Evolutionary conservation across 2,888 invertebrate genomes (phyloP).

Genomic region (Danaus chrysippus): DNA sequence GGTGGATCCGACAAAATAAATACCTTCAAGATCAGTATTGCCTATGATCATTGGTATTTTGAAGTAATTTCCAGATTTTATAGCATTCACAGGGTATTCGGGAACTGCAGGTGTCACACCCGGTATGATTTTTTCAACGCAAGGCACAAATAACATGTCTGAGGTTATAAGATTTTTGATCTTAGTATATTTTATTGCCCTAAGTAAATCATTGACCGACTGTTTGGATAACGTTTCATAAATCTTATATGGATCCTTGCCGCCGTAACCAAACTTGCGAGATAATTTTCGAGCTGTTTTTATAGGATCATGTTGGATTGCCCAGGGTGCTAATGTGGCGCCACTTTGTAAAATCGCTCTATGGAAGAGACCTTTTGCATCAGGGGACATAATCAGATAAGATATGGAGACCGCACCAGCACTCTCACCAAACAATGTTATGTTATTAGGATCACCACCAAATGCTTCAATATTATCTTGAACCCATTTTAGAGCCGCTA

Average conservation of each 20-base stretch:
- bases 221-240: constrained; percentile 55
- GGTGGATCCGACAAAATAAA: constrained; percentile 61
- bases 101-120: constrained; percentile 60
- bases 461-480: constrained; percentile 60
- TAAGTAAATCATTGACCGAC: constrained; percentile 52
- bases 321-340: constrained; percentile 64
- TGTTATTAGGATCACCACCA: constrained; percentile 63
- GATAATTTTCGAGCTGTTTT: constrained; percentile 54
- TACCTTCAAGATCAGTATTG: constrained; percentile 65
- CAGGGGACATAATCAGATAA: constrained; percentile 55
- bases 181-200: constrained; percentile 51
- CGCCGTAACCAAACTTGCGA: constrained; percentile 58
- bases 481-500: constrained; percentile 67
- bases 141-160: constrained; percentile 60
- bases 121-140: constrained; percentile 58
- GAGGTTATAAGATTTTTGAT: constrained; percentile 58
- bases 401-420: constrained; percentile 69
- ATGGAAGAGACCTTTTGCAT: constrained; percentile 63
- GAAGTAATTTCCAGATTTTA: constrained; percentile 59
- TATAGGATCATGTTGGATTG: constrained; percentile 59
- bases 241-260: constrained; percentile 58
- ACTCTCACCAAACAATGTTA: constrained; percentile 70
- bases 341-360: constrained; percentile 68
- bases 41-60: constrained; percentile 72
- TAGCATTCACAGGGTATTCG: constrained; percentile 53